phyloP scores from a whole-genome alignment of 2,888 invertebrate species.

The Tipula helvola region DNA sequence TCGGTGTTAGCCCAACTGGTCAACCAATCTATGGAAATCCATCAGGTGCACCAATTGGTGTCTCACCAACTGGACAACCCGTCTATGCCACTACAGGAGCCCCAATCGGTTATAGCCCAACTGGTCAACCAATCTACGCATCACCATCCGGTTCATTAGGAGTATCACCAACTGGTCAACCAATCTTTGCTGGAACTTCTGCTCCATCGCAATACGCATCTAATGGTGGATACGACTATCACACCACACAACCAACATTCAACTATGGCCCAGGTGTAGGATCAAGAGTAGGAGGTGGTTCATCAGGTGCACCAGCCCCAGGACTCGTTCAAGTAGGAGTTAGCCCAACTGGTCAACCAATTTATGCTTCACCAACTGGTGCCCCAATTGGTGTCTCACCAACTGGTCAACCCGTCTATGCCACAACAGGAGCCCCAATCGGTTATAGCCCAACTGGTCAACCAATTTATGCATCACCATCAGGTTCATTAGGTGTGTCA shows the following conservation, averaged over 20 bases:
- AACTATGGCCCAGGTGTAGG: background rate
- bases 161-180: background rate
- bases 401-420: background rate
- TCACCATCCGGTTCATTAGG: background rate
- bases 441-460: background rate
- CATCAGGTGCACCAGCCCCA: background rate
- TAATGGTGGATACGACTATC: background rate
- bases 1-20: conserved; percentile 5
- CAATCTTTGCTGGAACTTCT: background rate
- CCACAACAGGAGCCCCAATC: conserved; percentile 8
- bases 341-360: background rate
- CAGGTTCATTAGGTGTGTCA: background rate
- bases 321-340: background rate
- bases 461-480: background rate
- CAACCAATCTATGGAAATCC: background rate
- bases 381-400: background rate
- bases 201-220: background rate
- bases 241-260: background rate
- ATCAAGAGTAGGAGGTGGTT: background rate
- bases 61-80: background rate
- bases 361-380: background rate
- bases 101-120: background rate
- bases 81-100: background rate
- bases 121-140: background rate
- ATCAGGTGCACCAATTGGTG: background rate